Evolutionary conservation across 2,797 vertebrate genomes (phyloP), one percentile per base, ranked within the genome.

Genomic region (Phalloptychus januarius): DNA sequence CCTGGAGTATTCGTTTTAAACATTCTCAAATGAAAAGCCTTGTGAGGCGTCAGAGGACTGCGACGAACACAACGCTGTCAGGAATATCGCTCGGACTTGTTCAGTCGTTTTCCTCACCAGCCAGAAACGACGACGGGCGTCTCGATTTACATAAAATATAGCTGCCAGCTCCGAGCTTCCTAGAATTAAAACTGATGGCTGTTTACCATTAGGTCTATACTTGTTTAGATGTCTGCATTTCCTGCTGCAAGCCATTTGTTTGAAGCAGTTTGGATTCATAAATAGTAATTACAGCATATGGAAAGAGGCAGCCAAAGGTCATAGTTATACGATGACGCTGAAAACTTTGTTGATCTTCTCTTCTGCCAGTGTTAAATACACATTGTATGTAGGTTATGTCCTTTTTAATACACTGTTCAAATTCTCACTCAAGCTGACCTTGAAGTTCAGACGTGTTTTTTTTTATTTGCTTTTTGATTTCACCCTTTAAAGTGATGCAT

Each of bases 201-300:
- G 83, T 90, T 91, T 91, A 89, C 74, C 63, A 79, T 79, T 48
- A 81, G 81, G 78, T 63, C 50, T 83, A 85, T 89, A 78, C 77
- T 79, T 88, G 85, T 88, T 91, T 87, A 82, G 81, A 54, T 54
- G 82, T 70, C 52, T 63, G 44, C 46, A 76, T 75, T 83, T 73
- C 71, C 86, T 77, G 73, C 73, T n/a, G 25, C 40, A 74, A 61
- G 45, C 28, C 73, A 67, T 81, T 89, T 87, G 77, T 90, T 75
- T 79, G 71, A 85, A 73, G 78, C 72, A 77, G 67, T 85, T 83
- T 85, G 42, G 58, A 77, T 71, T 82, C 16, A 23, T 72, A 89
- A 79, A 85, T 69, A 86, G 46, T 13, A 87, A 87, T 90, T 82
- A 87, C 58, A 33, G 71, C 20, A 33, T 6, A 23, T 54, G 72